Conservation (phyloP, 2,888 invertebrate species). For the Andrena fulva region DNA sequence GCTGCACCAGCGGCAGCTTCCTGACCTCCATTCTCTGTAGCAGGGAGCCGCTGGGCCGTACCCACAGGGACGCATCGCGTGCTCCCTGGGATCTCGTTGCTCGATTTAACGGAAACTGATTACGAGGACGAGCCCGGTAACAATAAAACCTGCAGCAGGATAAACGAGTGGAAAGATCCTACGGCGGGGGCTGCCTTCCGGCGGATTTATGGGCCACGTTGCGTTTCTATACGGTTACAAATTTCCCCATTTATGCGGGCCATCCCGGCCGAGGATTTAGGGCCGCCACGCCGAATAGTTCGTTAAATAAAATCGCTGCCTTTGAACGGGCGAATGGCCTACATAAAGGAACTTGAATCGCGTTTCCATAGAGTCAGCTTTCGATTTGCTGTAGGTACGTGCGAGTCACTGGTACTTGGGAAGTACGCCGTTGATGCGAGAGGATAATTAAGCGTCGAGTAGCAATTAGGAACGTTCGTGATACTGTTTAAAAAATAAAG, state of each 20-base stretch:
- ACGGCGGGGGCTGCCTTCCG: background rate
- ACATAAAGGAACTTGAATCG: background rate
- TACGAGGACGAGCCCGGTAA: conserved; percentile 36
- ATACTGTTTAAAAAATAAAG: too few relatives aligned
- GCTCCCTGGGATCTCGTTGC: conserved; percentile 25
- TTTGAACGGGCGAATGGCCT: background rate
- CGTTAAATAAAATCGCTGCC: conserved; percentile 17
- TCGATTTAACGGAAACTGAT: conserved; percentile 61
- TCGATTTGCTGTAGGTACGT: too few relatives aligned
- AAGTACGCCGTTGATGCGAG: too few relatives aligned
- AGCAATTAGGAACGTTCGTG: too few relatives aligned
- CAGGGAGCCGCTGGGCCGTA: background rate
- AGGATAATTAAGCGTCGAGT: too few relatives aligned
- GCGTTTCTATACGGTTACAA: conserved; percentile 39
- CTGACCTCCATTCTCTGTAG: conserved; percentile 23
- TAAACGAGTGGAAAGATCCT: conserved; percentile 34
- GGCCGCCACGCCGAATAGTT: background rate
- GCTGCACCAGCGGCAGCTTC: background rate
- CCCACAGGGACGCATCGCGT: conserved; percentile 35
- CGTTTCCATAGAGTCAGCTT: too few relatives aligned
- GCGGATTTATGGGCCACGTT: conserved; percentile 25
- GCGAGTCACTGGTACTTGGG: too few relatives aligned
- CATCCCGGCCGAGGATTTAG: background rate
- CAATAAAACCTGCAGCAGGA: conserved; percentile 40
- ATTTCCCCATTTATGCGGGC: conserved; percentile 35